Conservation (phyloP, 2,888 invertebrate species). For the Elegia similella region DNA sequence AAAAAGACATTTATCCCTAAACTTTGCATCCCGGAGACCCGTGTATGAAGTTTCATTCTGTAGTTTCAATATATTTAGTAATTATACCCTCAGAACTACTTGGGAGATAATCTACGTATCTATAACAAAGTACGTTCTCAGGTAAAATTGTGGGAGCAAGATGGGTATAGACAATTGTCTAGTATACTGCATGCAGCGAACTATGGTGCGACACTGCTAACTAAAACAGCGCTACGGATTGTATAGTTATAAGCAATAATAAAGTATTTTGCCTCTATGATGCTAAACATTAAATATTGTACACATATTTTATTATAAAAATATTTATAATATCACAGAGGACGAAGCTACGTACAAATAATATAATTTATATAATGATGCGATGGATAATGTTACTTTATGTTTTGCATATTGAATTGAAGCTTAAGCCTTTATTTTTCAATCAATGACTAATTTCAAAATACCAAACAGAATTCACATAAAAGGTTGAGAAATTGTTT, state of each 20-base stretch:
- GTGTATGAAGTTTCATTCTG: background rate
- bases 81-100: conserved; percentile 10
- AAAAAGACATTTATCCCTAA: too few relatives aligned
- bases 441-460: background rate
- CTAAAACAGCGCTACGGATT: too few relatives aligned
- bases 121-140: conserved; percentile 22
- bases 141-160: conserved; percentile 25
- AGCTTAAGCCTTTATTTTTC: background rate
- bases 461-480: background rate
- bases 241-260: too few relatives aligned
- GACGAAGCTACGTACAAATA: too few relatives aligned
- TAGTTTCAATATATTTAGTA: conserved; percentile 20
- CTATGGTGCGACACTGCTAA: background rate
- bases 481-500: background rate
- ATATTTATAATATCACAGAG: too few relatives aligned
- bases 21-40: background rate
- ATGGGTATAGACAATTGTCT: conserved; percentile 15
- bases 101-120: conserved; percentile 21
- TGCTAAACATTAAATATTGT: too few relatives aligned
- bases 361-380: too few relatives aligned
- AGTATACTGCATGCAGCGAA: conserved; percentile 3
- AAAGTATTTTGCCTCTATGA: too few relatives aligned
- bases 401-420: too few relatives aligned
- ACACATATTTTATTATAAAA: too few relatives aligned
- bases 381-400: too few relatives aligned